Evolutionary conservation across 2,888 invertebrate genomes (phyloP), one percentile per base, ranked within the genome.

Genomic region (Cheiracanthium punctorium): DNA sequence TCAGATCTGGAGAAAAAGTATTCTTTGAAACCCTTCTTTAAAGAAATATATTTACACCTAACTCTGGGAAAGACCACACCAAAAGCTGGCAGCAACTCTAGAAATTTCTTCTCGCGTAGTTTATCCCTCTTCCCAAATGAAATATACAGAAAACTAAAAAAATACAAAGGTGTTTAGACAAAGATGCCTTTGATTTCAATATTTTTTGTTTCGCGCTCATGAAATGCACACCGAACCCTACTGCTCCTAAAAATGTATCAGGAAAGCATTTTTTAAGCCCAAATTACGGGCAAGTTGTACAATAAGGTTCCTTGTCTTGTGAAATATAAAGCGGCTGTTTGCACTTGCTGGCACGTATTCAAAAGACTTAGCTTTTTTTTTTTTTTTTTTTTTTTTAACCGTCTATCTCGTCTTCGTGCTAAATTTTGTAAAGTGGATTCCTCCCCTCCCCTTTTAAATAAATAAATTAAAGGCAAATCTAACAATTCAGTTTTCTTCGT

Each of bases 121-220:
- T 12, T 17, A 10, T 48, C 1, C 58, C 4, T 58, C 24, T 58
- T 24, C 12, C 58, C 1, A 8, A 5, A 48, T 2, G 8, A 48
- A 48, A 48, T 48, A 5, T 48, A 48, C 5, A 24, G 24, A 17
- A 24, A 24, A 58, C 24, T 5, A 24, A 58, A 58, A 58, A 58
- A 20, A 24, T 58, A 24, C 1, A 58, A 37, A 58, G 24, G 20
- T 58, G 24, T 24, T 58, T 58, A 24, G 20, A 58, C 58, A 58
- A 58, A 58, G 58, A 58, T 58, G 24, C 24, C 58, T 58, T 58
- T 58, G 58, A 58, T 1, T 58, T 58, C 58, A 58, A 58, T 24
- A 58, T 24, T 58, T 58, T 58, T 58, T 58, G 24, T 24, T 24
- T 7, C 58, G 24, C 24, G 58, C 7, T 5, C 4, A 2, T 1